Conservation (phyloP, 2,888 invertebrate genomes). For the Quadroppia sp. region DNA sequence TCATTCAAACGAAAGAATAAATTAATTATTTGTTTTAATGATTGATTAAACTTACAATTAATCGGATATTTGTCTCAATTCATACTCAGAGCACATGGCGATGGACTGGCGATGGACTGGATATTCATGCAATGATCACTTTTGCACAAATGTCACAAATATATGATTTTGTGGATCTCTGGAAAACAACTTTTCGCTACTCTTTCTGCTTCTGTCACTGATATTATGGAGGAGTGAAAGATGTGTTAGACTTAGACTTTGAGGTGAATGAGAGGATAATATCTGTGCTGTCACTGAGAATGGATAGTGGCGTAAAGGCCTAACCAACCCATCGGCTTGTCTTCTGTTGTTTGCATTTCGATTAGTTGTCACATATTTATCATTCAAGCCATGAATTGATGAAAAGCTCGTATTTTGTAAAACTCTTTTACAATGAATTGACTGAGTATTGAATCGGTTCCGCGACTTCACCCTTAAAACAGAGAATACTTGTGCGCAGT, state of each 20-base stretch:
- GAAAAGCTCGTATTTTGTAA: not conserved
- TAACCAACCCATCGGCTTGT: not conserved
- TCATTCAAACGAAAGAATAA: too few relatives aligned
- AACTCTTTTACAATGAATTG: not conserved
- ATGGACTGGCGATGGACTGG: too few relatives aligned
- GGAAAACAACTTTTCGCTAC: not conserved
- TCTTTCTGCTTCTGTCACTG: slow-evolving; percentile 16
- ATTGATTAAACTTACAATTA: too few relatives aligned
- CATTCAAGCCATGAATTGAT: not conserved
- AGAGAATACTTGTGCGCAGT: not conserved
- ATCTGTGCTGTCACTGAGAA: not conserved
- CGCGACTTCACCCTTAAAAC: not conserved
- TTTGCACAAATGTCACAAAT: not conserved
- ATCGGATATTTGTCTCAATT: too few relatives aligned
- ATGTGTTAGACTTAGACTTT: not conserved
- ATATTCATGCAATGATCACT: too few relatives aligned
- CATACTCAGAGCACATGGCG: too few relatives aligned
- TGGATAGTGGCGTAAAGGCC: not conserved
- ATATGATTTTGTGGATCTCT: not conserved
- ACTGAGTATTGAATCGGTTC: not conserved
- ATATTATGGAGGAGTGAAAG: slow-evolving; percentile 8
- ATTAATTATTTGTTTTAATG: too few relatives aligned
- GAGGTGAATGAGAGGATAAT: slow-evolving; percentile 15
- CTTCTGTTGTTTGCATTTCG: not conserved
- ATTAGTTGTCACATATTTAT: not conserved